These are phyloP conservation scores for Iphiclides podalirius DNA, from an alignment of 2,888 invertebrate genomes.

Conservation along the genomic window DNA sequence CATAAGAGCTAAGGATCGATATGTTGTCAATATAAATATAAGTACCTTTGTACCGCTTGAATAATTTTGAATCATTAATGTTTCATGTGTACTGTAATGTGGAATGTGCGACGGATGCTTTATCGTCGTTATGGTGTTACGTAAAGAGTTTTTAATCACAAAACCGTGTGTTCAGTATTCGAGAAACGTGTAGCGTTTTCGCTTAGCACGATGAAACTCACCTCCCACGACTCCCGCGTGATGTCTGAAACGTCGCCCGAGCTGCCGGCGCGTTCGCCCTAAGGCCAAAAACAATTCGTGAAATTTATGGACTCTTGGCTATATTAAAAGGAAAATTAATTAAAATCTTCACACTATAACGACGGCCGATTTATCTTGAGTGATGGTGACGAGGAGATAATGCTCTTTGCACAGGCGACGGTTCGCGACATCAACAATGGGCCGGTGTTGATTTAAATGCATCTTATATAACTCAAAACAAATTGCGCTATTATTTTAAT, in stretches of 20 bases:
- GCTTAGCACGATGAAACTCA: no score
- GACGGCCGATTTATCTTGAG: conserved; percentile 16
- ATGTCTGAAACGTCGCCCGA: conserved; percentile 88
- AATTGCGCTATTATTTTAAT: conserved; percentile 5
- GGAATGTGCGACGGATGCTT: conserved; percentile 56
- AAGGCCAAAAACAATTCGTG: conserved; percentile 35
- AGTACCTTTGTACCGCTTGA: no score
- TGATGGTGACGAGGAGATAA: conserved; percentile 45
- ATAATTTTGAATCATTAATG: conserved; percentile 49
- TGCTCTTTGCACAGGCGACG: conserved; percentile 29
- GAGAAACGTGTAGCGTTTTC: no score
- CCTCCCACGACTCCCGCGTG: conserved; percentile 96
- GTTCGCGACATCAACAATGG: conserved; percentile 30
- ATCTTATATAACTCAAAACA: conserved; percentile 14
- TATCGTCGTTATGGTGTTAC: conserved; percentile 52
- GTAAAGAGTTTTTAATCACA: conserved; percentile 50
- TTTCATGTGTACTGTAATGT: conserved; percentile 74
- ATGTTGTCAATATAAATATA: no score
- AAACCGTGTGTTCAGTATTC: conserved; percentile 36
- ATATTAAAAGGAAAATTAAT: conserved; percentile 11
- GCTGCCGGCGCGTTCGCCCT: conserved; percentile 81
- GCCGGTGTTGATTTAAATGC: conserved; percentile 11
- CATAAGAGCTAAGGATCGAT: no score
- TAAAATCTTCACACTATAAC: conserved; percentile 1
- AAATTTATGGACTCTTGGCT: background rate